These are phyloP conservation scores for Channa striata DNA, from an alignment of 2,797 vertebrate genomes.

Conservation along the genomic window DNA sequence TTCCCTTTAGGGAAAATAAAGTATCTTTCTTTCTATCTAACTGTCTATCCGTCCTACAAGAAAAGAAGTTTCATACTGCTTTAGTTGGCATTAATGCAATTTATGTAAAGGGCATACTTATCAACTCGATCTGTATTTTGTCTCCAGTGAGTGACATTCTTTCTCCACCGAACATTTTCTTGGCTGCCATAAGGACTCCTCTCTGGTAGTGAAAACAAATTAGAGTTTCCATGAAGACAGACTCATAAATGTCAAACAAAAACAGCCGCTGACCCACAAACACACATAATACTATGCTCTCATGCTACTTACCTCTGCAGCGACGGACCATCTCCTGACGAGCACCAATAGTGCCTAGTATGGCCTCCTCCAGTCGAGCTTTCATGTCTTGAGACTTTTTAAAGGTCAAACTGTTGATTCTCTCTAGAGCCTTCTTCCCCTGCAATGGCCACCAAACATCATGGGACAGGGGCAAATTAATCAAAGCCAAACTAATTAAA, in stretches of 20 bases:
- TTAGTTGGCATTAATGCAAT: background rate
- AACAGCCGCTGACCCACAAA: background rate
- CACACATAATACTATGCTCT: background rate
- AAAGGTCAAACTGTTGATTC: constrained; percentile 94
- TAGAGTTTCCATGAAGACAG: constrained; percentile 20
- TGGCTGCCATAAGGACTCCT: constrained; percentile 91
- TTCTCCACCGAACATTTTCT: constrained; percentile 94
- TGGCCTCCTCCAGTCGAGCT: constrained; percentile 93
- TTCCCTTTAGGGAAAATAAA: too few species aligned
- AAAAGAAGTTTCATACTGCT: background rate
- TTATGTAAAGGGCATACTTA: constrained; percentile 83
- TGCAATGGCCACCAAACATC: constrained; percentile 52
- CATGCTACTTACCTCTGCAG: constrained; percentile 83
- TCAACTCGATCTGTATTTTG: constrained; percentile 91
- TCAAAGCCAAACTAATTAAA: background rate
- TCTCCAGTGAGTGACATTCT: constrained; percentile 92
- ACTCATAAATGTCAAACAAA: background rate
- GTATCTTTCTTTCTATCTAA: too few species aligned
- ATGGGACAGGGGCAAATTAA: constrained; percentile 4
- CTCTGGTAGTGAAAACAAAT: constrained; percentile 77
- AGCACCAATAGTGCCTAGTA: constrained; percentile 91
- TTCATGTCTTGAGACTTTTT: constrained; percentile 97
- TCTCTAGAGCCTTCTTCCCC: constrained; percentile 91
- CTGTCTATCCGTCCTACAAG: too few species aligned
- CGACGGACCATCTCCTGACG: constrained; percentile 96